Evolutionary conservation across 1,140 invertebrate species (phyloP).

Genomic region (Zeugodacus cucurbitae): DNA sequence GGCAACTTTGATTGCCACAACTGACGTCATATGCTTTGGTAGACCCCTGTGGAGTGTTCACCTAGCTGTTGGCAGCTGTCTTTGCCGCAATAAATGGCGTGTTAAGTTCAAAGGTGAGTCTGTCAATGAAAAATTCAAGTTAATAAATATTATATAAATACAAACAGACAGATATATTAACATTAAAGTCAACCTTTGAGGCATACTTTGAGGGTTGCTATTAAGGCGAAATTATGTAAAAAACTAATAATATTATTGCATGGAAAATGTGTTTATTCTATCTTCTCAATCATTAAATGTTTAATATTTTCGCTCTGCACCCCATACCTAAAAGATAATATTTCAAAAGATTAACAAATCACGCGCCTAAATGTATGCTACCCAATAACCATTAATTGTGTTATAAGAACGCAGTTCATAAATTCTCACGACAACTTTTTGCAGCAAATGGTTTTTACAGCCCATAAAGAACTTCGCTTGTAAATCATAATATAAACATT

Average conservation of each 20-base stretch:
- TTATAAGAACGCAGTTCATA: not conserved
- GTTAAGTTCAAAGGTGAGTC: not conserved
- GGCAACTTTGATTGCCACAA: not conserved
- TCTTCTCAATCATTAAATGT: too few species aligned
- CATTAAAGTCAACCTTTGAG: too few species aligned
- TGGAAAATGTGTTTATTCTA: too few species aligned
- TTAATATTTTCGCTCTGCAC: too few species aligned
- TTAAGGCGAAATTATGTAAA: too few species aligned
- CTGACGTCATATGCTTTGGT: not conserved
- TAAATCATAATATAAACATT: not conserved
- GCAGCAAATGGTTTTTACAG: not conserved
- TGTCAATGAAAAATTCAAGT: not conserved
- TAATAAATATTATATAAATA: not conserved
- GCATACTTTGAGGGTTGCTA: too few species aligned
- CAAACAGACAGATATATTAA: not conserved
- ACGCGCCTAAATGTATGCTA: not conserved
- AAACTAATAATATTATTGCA: too few species aligned
- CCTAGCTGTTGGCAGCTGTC: not conserved
- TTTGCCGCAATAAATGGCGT: not conserved
- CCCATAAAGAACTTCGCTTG: not conserved
- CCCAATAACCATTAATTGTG: not conserved
- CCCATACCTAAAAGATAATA: too few species aligned
- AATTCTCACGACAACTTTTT: not conserved
- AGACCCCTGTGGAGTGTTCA: not conserved
- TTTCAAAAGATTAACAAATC: not conserved